These are phyloP conservation scores for Hypotaenidia okinawae DNA, from an alignment of 2,797 vertebrate species.

Conservation along the genomic window DNA sequence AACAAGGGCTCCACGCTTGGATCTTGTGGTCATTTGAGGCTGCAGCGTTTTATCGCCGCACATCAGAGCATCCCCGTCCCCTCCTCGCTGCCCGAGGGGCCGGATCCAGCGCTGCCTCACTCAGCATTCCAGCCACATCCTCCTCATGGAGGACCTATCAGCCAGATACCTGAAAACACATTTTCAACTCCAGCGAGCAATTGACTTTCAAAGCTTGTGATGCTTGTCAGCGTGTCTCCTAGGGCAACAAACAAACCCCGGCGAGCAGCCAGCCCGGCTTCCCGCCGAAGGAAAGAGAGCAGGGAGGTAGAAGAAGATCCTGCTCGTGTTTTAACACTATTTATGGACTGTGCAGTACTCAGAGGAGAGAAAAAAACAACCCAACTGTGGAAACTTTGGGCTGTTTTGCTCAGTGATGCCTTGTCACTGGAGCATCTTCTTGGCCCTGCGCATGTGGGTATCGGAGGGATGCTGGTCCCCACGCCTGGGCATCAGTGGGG, in stretches of 20 bases:
- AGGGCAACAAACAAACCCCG: slow-evolving; percentile 37
- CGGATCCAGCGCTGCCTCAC: not conserved
- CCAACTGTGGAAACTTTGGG: not conserved
- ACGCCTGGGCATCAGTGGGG: not conserved
- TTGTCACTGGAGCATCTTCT: not conserved
- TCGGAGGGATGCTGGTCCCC: not conserved
- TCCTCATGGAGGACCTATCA: slow-evolving; percentile 13
- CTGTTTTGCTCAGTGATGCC: not conserved
- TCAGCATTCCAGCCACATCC: slow-evolving; percentile 36
- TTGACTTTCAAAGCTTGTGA: slow-evolving; percentile 76
- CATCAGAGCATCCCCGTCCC: not conserved
- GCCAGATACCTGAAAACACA: slow-evolving; percentile 79
- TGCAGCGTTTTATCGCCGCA: not conserved
- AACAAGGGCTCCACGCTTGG: not conserved
- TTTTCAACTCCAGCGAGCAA: slow-evolving; percentile 85
- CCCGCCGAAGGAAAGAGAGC: not conserved
- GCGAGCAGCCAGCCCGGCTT: not conserved
- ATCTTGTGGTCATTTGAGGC: not conserved
- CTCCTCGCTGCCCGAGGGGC: not conserved
- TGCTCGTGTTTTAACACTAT: not conserved
- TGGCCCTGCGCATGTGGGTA: not conserved
- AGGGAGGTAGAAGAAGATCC: not conserved
- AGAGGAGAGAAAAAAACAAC: not conserved
- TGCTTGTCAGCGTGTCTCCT: slow-evolving; percentile 74
- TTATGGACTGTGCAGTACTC: not conserved